Evolutionary conservation across 1,140 invertebrate genomes (phyloP), one percentile per base, ranked within the genome.

Genomic region (Acromyrmex charruanus): DNA sequence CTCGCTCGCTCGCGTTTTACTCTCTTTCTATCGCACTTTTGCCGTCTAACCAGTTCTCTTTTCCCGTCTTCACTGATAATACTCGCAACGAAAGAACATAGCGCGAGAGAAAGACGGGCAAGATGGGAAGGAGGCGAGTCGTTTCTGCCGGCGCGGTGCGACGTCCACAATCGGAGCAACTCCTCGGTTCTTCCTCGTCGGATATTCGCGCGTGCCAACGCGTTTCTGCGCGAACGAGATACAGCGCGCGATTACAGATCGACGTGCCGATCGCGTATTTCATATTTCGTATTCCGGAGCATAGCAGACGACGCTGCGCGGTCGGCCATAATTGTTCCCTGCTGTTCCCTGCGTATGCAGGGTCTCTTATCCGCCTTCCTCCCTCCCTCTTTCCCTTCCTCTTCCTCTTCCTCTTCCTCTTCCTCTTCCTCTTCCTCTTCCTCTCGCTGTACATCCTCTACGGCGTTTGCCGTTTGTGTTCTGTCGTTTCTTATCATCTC

Each of bases 321-420:
- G 88, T 90, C 90, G 86, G 91, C 91, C 91, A 91, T 92, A 87
- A 88, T 86, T 90, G 91, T 86, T 88, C 81, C 63, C 75, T 79
- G 65, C 77, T 90, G 91, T 86, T 88, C 81, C 58, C 75, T 79
- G 65, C 77, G 77, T 86, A 82, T 59, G 65, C 58, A 28, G 63
- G 16, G 61, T 25, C 89, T 90, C 75, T 90, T 77, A 21, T 35
- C 39, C 31, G 18, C 39, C 39, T 39, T 9, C 35, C 35, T 51
- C 53, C 58, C 58, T 3, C 28, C 7, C 35, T 25, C 66, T 10
- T 14, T n/a, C 61, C 3, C 31, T 31, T 31, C 31, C 28, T 28
- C 35, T 18, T 55, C 58, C 39, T 18, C 59, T 10, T 14, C 9
- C 21, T 21, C 31, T 51, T 53, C 7, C 35, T 25, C 66, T 10